A percentile compares a stretch with the other conserved stretches of the same genome.
Evolutionary conservation across 2,888 invertebrate genomes (phyloP).

Genomic region (Crioceris asparagi): DNA sequence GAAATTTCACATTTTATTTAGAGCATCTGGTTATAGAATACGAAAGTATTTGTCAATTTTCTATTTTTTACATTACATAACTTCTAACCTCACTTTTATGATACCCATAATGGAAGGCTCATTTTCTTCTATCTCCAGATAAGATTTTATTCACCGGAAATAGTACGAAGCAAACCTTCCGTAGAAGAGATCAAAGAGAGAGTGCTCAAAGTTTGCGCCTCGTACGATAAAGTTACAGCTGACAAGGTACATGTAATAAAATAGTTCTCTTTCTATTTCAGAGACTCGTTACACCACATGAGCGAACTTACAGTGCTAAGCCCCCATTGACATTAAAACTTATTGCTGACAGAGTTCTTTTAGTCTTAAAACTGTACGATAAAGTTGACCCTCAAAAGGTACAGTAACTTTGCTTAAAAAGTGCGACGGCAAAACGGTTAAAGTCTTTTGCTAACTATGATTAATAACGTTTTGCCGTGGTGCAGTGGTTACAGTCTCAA

Average conservation of each 20-base stretch:
- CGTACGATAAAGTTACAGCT: conserved; percentile 81
- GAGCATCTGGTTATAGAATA: background rate
- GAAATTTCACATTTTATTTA: background rate
- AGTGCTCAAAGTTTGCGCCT: conserved; percentile 76
- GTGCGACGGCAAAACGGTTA: conserved; percentile 10
- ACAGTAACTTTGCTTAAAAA: conserved; percentile 37
- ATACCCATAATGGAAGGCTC: no score
- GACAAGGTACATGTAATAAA: conserved; percentile 56
- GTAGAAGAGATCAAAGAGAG: conserved; percentile 62
- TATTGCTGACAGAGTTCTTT: conserved; percentile 80
- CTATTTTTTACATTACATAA: conserved; percentile 16
- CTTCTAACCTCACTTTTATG: conserved; percentile 17
- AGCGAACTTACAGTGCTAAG: conserved; percentile 63
- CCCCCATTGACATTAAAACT: conserved; percentile 71
- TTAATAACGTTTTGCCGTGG: conserved; percentile 9
- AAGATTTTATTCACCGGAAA: conserved; percentile 31
- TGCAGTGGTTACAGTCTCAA: conserved; percentile 24
- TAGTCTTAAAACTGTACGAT: conserved; percentile 95
- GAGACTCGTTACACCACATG: conserved; percentile 52
- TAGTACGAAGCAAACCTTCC: conserved; percentile 43
- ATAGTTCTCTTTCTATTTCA: conserved; percentile 38
- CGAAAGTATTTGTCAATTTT: background rate
- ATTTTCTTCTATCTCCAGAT: conserved; percentile 16
- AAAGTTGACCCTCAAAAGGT: conserved; percentile 93
- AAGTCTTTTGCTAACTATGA: background rate